Evolutionary conservation across 1,140 invertebrate species (phyloP), one percentile per base, ranked within the genome.

Genomic region (Drosophila pandora): DNA sequence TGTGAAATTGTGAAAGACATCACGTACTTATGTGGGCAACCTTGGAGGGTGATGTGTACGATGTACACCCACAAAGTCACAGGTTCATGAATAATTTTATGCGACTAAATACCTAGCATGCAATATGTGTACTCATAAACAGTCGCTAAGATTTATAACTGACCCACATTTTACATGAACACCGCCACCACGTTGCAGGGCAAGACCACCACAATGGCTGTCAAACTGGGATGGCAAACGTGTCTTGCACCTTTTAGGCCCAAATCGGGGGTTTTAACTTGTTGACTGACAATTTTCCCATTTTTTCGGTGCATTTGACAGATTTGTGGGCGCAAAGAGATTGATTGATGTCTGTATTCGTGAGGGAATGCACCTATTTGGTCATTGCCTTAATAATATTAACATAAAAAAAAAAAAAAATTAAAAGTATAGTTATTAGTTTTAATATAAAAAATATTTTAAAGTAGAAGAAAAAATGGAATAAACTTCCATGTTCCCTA

Each of bases 141-240:
- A 12, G 49, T 17, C 30, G 39, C 41, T 43, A 67, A 79, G 80
- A 84, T 84, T 83, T 79, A 83, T 60, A 70, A 49, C 65, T 76
- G 80, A 69, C 80, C 80, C 61, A 83, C 71, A 84, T 83, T 72
- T 79, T 58, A 68, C 58, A 67, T 61, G 55, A 69, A 52, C 34
- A 50, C 34, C 30, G 10, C 34, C 37, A 58, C 41, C 30, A 28
- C 25, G 25, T 22, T n/a, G 39, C 41, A 39, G 39, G 50, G 60
- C 45, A 47, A 45, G n/a, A 57, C 43, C 57, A 43, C 0, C 21
- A 6, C 50, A 76, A 28, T 64, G 30, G 25, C 6, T 32, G 23
- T 47, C 28, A 71, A 76, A 72, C 71, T 67, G 25, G 25, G 25
- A 28, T 5, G 25, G 58, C 49, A 25, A 8, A 68, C 47, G 63